A percentile compares a stretch with the other conserved stretches of the same genome.
phyloP scores from a whole-genome alignment of 2,113 vertebrate species.

The Pseudopipra pipra region DNA sequence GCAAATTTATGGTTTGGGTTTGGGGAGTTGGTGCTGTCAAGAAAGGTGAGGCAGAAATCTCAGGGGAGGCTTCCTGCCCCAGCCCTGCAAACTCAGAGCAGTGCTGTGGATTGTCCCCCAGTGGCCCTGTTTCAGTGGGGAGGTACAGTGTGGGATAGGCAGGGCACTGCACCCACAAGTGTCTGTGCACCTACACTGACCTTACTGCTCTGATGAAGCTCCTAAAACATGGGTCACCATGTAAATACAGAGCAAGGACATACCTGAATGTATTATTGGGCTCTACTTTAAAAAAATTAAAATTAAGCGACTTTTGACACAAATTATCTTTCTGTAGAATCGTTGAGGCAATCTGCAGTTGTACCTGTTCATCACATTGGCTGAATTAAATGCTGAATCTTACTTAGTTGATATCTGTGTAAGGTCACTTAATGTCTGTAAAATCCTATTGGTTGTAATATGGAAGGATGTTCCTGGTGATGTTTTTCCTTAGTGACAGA shows the following conservation, averaged over 20 bases:
- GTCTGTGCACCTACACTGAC: neutral
- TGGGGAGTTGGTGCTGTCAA: neutral
- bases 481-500: neutral
- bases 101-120: neutral
- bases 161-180: rapidly evolving
- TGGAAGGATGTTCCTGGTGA: neutral
- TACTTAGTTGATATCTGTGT: neutral
- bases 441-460: neutral
- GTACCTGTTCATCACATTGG: neutral
- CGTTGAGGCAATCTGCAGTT: neutral
- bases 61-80: neutral
- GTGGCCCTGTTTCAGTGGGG: neutral
- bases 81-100: neutral
- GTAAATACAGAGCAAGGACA: neutral
- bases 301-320: neutral
- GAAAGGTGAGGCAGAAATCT: neutral
- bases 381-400: neutral
- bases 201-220: neutral
- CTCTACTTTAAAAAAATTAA: neutral
- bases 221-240: rapidly evolving
- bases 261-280: neutral
- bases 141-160: neutral
- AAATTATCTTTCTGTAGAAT: neutral
- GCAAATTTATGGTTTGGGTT: neutral
- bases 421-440: neutral